phyloP scores from a whole-genome alignment of 2,113 vertebrate genomes.

The Oreotrochilus melanogaster region DNA sequence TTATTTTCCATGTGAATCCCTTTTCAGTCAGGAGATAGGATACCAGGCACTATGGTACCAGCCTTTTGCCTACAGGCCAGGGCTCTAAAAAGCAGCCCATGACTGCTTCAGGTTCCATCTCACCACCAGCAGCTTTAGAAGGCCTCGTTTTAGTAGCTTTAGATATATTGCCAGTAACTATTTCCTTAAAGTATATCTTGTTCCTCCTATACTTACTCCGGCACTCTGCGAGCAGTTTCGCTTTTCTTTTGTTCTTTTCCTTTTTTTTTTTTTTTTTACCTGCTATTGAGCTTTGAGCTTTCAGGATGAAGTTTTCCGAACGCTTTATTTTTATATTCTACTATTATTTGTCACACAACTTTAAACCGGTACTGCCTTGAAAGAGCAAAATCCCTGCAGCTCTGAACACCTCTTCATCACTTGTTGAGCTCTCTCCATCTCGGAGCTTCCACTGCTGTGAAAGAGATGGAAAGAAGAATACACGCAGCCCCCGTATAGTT shows the following conservation, averaged over 20 bases:
- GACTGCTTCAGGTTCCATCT: neutral
- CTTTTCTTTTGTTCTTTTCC: neutral
- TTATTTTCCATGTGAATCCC: neutral
- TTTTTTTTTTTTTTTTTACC: neutral
- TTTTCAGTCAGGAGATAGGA: neutral
- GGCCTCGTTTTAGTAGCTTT: neutral
- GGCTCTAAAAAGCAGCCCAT: neutral
- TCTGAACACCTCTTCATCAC: neutral
- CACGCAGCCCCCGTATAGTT: fast-evolving
- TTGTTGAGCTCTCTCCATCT: neutral
- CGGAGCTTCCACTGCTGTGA: neutral
- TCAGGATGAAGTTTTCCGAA: neutral
- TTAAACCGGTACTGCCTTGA: fast-evolving
- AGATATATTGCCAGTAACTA: neutral
- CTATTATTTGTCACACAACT: neutral
- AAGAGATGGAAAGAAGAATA: neutral
- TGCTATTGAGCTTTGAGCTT: neutral
- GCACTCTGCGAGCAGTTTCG: neutral
- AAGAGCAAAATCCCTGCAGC: neutral
- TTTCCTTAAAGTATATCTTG: neutral
- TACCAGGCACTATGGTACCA: neutral
- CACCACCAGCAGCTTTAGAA: neutral
- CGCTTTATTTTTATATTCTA: neutral
- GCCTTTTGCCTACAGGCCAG: neutral
- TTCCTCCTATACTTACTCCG: neutral